These are phyloP conservation scores for Lethocerus indicus DNA, from an alignment of 1,140 invertebrate genomes.

Conservation along the genomic window DNA sequence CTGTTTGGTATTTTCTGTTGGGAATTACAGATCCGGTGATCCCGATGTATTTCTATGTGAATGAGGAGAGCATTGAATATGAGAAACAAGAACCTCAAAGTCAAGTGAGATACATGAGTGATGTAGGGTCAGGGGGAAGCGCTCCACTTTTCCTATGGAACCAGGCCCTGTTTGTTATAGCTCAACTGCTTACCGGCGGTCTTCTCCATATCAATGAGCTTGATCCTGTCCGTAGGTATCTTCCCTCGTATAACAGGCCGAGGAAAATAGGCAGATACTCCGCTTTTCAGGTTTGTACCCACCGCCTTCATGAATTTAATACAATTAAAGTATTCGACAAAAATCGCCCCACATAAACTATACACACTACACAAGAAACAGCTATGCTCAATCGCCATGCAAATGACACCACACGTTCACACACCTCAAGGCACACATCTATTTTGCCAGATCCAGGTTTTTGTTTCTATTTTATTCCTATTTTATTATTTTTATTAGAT, in stretches of 20 bases:
- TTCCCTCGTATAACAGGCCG: slow-evolving; percentile 90
- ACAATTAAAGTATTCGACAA: too few species aligned
- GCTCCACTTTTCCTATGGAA: slow-evolving; percentile 34
- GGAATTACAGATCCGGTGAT: slow-evolving; percentile 61
- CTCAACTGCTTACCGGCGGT: slow-evolving; percentile 74
- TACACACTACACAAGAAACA: too few species aligned
- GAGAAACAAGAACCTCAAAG: slow-evolving; percentile 58
- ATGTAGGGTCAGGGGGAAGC: slow-evolving; percentile 31
- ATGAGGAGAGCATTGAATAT: slow-evolving; percentile 55
- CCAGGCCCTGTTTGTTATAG: slow-evolving; percentile 82
- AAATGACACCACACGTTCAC: too few species aligned
- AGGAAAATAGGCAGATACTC: slow-evolving; percentile 81
- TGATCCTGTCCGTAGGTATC: slow-evolving; percentile 85
- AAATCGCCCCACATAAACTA: too few species aligned
- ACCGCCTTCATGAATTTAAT: too few species aligned
- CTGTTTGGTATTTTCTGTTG: not conserved
- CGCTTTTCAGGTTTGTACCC: slow-evolving; percentile 84
- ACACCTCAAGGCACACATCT: too few species aligned
- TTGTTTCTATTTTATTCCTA: too few species aligned
- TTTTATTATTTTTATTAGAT: too few species aligned
- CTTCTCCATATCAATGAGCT: slow-evolving; percentile 88
- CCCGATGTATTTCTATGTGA: slow-evolving; percentile 82
- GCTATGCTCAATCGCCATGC: too few species aligned
- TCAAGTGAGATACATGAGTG: slow-evolving; percentile 40
- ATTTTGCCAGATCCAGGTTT: too few species aligned